Base-by-base conservation (phyloP, 2,888 invertebrate species). In the Creontiades dilutus region DNA sequence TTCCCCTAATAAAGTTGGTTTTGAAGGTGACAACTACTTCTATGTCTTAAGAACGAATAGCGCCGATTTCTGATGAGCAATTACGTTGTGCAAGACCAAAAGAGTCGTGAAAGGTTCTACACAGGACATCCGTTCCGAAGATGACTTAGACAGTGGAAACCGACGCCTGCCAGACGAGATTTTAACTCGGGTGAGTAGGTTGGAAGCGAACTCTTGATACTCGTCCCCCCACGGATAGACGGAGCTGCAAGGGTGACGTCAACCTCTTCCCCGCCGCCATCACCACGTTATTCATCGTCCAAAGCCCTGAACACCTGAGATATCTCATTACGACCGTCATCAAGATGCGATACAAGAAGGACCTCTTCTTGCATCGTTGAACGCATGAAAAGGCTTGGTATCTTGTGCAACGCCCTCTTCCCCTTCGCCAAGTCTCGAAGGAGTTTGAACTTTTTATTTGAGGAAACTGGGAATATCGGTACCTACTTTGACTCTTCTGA, bases 311-410 rank as follows among this genome's bases (percentile, higher is more conserved):
- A 37, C 12, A 78, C 78, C 78, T 78, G 46, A 19, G 14, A 78
- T 78, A 78, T 78, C 78, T 46, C 78, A 78, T 78, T 78, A 78
- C 78, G 19, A 46, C 78, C 46, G 46, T 78, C 78, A 78, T 46
- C 46, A 47, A 78, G 46, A 46, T 37, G 78, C 16, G 76, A 76
- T 76, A 28, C 28, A 28, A n/a, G 11, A 52, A n/a, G 61, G 3
- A 0, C 23, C 68, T 68, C 68, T 23, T 68, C 68, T 23, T 68
- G 68, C 23, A 23, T 23, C 23, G 23, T 23, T 68, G 68, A 7
- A 23, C 68, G 23, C 68, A 19, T 68, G 23, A 68, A 23, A 68
- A 16, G 16, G 2, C 52, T 52, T 13, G 14, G 16, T 13, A 16
- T 52, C 13, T 52, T 16, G 16, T 52, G 11, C 11, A 52, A 52